Conservation (phyloP, 2,797 vertebrate genomes). For the Acanthiza pusilla region DNA sequence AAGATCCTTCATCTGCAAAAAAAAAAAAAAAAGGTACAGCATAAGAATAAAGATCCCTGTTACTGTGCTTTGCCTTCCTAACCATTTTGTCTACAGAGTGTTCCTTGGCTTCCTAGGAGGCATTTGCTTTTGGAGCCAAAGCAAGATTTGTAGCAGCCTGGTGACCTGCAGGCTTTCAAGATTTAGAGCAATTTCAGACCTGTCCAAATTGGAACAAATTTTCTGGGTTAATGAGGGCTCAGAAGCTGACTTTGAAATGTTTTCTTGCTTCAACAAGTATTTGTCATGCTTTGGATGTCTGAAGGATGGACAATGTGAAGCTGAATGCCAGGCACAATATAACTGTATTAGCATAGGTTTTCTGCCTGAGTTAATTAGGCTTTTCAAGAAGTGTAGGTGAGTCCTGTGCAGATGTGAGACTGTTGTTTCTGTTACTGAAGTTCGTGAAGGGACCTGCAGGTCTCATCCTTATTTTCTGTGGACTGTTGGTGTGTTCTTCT, state of each 20-base stretch:
- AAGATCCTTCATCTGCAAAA: not conserved
- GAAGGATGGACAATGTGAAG: not conserved
- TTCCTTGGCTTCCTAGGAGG: not conserved
- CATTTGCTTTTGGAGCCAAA: not conserved
- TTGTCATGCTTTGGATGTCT: not conserved
- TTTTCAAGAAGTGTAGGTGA: not conserved
- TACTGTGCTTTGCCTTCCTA: not conserved
- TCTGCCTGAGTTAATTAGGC: not conserved
- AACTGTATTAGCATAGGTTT: not conserved
- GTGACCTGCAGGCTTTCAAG: not conserved
- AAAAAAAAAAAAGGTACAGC: not conserved
- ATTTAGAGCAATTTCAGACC: not conserved
- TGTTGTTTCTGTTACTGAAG: not conserved
- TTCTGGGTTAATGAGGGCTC: not conserved
- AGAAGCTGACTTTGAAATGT: not conserved
- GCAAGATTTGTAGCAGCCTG: not conserved
- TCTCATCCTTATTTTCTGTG: not conserved
- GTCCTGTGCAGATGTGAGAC: not conserved
- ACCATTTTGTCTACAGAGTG: rapidly evolving
- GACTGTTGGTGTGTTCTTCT: not conserved
- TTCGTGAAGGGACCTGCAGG: not conserved
- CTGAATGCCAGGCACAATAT: not conserved
- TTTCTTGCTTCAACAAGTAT: not conserved
- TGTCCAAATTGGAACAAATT: not conserved
- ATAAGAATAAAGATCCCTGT: not conserved